Base-by-base conservation (phyloP, 1,140 invertebrate genomes). In the Leptinotarsa undecemlineata region DNA sequence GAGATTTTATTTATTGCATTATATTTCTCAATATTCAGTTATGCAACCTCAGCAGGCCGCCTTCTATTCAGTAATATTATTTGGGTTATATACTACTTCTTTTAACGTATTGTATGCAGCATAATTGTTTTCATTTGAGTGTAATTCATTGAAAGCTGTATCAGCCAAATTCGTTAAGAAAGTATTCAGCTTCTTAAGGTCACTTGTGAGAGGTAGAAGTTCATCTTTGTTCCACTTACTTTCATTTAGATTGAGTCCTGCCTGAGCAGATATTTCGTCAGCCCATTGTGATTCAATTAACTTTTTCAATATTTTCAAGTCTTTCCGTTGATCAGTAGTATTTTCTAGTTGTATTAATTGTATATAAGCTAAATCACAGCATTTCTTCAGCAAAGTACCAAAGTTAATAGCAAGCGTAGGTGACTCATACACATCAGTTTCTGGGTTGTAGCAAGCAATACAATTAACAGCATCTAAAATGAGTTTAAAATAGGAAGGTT, bases 241-340 rank as follows among this genome's bases (percentile, higher is more conserved):
- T 57, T 68, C 20, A 68, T 77, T 74, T 17, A 81, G 62, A 73
- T 79, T 66, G 51, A 68, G 75, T 57, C 61, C 73, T 19, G 80
- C 77, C 71, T 80, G 77, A 20, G 48, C 82, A 42, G 82, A 83
- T n/a, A 84, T 72, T 73, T 83, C 81, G 51, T 57, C 51, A 17
- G 64, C 71, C 57, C 60, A 62, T 23, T 42, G 74, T 57, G 14
- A 72, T 72, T 15, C 48, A 20, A 75, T 72, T 15, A 75, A 21
- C 17, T 48, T 75, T 72, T 72, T 72, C 47, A 74, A 66, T 4
- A 69, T 69, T 4, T 69, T 68, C 48, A 69, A 33, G 3, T 74
- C 48, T n/a, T 74, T 20, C 21, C 47, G 15, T 33, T 60, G 64
- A 8, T 68, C 48, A 17, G 21, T 1, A 3, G 66, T 70, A 20